A percentile compares a stretch with the other conserved stretches of the same genome.
Evolutionary conservation across 2,113 vertebrate species (phyloP).

Genomic region (Xiphias gladius): DNA sequence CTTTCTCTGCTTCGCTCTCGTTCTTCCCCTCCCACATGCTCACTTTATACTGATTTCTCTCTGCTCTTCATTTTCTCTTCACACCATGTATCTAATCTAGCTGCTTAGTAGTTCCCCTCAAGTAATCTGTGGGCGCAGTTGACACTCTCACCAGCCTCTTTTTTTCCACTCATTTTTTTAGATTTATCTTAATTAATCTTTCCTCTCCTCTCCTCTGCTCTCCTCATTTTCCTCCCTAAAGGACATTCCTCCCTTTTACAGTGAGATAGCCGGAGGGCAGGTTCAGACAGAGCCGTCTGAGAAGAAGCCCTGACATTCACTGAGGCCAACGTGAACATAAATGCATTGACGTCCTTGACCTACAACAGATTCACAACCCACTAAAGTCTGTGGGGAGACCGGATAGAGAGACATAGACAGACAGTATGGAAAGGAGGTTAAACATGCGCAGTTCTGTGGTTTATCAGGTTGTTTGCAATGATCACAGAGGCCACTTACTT

Average conservation of each 20-base stretch:
- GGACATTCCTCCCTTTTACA: conserved; percentile 55
- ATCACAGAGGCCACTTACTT: conserved; percentile 10
- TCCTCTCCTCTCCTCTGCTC: conserved; percentile 12
- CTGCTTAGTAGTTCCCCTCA: conserved; percentile 36
- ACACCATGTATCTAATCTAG: conserved; percentile 42
- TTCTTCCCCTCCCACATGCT: conserved; percentile 41
- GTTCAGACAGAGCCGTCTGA: conserved; percentile 62
- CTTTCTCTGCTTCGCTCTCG: conserved; percentile 44
- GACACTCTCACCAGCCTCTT: conserved; percentile 5
- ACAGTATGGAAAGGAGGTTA: conserved; percentile 5
- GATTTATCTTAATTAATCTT: conserved; percentile 60
- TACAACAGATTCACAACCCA: conserved; percentile 34
- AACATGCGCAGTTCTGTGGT: conserved; percentile 12
- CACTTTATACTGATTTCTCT: conserved; percentile 30
- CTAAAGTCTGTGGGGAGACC: conserved; percentile 4
- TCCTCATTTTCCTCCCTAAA: conserved; percentile 6
- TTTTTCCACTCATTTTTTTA: conserved; percentile 8
- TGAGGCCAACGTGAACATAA: conserved; percentile 34
- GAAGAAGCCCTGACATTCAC: conserved; percentile 45
- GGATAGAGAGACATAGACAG: not conserved
- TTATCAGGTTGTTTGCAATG: conserved; percentile 35
- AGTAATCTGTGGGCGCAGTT: conserved; percentile 44
- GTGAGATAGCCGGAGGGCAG: conserved; percentile 49
- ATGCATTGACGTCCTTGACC: conserved; percentile 57
- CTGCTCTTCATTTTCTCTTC: conserved; percentile 41